Conservation (phyloP, 2,113 vertebrate genomes). For the Okapia johnstoni region DNA sequence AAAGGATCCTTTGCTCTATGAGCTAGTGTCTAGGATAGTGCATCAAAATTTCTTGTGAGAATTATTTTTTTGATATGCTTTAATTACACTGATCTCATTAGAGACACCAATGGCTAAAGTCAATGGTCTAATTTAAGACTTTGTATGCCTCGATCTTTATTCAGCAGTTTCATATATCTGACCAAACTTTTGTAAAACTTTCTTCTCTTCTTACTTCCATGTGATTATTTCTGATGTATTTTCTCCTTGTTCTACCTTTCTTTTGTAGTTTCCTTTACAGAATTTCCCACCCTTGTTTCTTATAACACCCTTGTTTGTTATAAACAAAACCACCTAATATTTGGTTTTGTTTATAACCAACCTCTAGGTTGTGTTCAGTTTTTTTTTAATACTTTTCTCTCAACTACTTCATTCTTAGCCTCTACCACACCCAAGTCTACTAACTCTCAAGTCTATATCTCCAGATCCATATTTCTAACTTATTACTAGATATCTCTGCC, state of each 20-base stretch:
- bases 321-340: neutral
- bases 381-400: neutral
- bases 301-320: neutral
- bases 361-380: neutral
- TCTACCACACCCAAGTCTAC: neutral
- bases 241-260: neutral
- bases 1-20: neutral
- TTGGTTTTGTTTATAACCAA: neutral
- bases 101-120: neutral
- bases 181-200: neutral
- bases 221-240: neutral
- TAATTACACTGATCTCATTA: neutral
- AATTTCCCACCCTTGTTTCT: neutral
- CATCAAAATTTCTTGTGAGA: neutral
- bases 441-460: neutral
- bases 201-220: neutral
- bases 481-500: conserved; percentile 5
- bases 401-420: neutral
- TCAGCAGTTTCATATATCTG: neutral
- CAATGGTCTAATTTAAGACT: neutral
- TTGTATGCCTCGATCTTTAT: neutral
- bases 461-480: conserved; percentile 9
- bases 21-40: neutral
- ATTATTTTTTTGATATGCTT: neutral
- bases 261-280: neutral